A percentile compares a stretch with the other conserved stretches of the same genome.
Conservation (phyloP, 2,113 vertebrate genomes). For the Cinclus mexicanus region DNA sequence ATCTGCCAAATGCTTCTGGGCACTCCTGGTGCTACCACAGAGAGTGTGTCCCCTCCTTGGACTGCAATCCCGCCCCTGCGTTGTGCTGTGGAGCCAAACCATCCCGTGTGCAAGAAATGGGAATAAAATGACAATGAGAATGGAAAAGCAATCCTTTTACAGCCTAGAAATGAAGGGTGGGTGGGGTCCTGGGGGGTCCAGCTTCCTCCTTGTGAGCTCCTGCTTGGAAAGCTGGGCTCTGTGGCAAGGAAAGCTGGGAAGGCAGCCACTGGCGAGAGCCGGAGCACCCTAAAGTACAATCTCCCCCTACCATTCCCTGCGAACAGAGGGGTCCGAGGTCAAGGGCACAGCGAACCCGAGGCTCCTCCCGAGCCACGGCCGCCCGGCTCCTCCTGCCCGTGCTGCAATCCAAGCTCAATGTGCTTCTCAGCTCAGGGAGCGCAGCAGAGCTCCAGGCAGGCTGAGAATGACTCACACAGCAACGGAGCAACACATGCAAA, state of each 20-base stretch:
- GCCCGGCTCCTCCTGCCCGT: neutral
- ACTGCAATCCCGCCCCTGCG: neutral
- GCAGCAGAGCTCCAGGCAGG: neutral
- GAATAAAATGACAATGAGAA: neutral
- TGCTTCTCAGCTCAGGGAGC: neutral
- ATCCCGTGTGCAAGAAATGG: neutral
- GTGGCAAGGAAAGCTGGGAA: neutral
- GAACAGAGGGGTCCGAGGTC: neutral
- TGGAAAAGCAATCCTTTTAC: too few species aligned
- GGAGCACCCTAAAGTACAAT: neutral
- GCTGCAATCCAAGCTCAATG: neutral
- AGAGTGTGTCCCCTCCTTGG: neutral
- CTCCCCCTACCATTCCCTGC: neutral
- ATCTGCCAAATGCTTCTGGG: neutral
- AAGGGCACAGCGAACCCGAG: neutral
- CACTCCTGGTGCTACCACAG: neutral
- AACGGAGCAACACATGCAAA: conserved; percentile 35
- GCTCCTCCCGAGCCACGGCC: rapidly evolving
- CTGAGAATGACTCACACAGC: conserved; percentile 48
- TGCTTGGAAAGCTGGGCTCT: neutral
- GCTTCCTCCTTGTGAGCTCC: neutral
- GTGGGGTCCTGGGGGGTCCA: neutral
- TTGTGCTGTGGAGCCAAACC: neutral
- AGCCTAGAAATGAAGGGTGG: neutral
- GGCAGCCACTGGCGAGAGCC: neutral